Evolutionary conservation across 2,113 vertebrate genomes (phyloP), one percentile per base, ranked within the genome.

Genomic region (Chionodraco myersi): DNA sequence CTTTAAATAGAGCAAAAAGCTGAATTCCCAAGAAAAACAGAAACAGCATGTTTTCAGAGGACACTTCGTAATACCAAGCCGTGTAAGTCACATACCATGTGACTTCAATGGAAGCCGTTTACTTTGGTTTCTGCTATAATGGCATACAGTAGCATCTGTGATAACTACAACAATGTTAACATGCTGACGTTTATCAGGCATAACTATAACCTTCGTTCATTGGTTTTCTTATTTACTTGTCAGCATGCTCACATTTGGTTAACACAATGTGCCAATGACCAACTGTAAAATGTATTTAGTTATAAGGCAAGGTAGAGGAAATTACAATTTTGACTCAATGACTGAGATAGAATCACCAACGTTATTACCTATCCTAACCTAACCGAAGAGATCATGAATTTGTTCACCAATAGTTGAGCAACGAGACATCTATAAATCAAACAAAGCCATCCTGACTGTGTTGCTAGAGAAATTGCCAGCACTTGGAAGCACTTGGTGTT

Each of bases 1-100:
- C 58, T 84, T 76, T 76, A 68, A 83, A 80, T 72, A 49, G 70
- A 80, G 49, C 56, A 51, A 48, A 75, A 66, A 72, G 57, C 51
- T 23, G 76, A 80, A 49, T 59, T 23, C 4, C 15, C 44, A 47
- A 10, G 23, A 61, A 75, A 72, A 54, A n/a, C 64, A 21, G 9
- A 59, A 75, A 4, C 30, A 4, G 30, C 3, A 3, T 30, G 30
- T 30, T 4, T 30, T 30, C 30, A 30, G 30, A 69, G 21, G 36
- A 44, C 23, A 18, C 65, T 64, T 58, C 71, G 23, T 45, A 71
- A 51, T 59, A 34, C 4, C 21, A 54, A 15, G 23, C 16, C 44
- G 23, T 26, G 12, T 12, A 66, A 0, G 14, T 10, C 53, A 47
- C 10, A 48, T 11, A 13, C 67, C 8, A 5, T 61, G 44, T 2